Evolutionary conservation across 2,113 vertebrate genomes (phyloP), one percentile per base, ranked within the genome.

Genomic region (Balaenoptera acutorostrata): DNA sequence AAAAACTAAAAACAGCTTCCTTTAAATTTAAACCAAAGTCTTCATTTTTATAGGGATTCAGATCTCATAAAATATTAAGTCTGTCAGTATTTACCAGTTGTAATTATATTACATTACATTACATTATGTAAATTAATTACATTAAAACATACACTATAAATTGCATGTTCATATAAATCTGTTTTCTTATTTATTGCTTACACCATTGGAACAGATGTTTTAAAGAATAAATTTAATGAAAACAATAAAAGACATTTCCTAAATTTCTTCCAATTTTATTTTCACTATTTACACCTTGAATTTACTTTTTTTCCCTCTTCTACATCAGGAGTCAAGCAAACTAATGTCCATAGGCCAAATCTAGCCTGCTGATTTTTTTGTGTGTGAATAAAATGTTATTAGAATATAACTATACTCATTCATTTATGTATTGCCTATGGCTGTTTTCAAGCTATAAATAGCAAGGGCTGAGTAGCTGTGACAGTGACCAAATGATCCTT

Each of bases 301-400:
- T 93, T 95, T 39, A 86, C 39, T 39, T 75, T 72, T 55, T 36
- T 72, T 36, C 31, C 25, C 13, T 15, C 69, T 84, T 66, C 41
- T 93, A 23, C 25, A 90, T 46, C n/a, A 93, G 55, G 55, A 95
- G 21, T 95, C 90, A 44, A 96, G 59, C 71, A 61, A 93, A 95
- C 59, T 93, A 92, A 71, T 68, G 39, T 64, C 84, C 31, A 88
- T 8, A 88, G 57, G 83, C 59, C 59, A 97, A 89, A 96, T 75
- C 13, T 64, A 96, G 63, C 75, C 41, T 83, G n/a, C 10, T 88
- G 55, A 49, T 15, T 90, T 25, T 39, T 93, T 96, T 80, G 52
- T 52, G 52, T 86, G 55, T 90, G 82, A 95, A 96, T 93, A 94
- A 94, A 95, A 63, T 91, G 95, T 93, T 96, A 96, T 68, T 88